These are phyloP conservation scores for Vanessa tameamea DNA, from an alignment of 1,140 invertebrate species.

Conservation along the genomic window DNA sequence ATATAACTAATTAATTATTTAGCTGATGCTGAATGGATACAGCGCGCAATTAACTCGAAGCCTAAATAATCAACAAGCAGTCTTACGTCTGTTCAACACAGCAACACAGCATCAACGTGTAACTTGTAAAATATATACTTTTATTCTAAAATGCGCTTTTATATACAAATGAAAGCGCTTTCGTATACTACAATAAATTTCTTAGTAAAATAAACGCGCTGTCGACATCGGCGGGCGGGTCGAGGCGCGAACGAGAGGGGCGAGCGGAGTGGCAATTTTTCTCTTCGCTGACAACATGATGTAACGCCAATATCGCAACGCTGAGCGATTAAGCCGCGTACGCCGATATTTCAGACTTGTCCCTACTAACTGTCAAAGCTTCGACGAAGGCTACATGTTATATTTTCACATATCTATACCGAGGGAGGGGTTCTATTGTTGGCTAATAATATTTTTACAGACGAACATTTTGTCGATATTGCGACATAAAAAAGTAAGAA, in stretches of 20 bases:
- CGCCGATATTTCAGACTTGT: conserved; percentile 78
- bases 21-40: too few relatives aligned
- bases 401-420: conserved; percentile 28
- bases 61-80: not conserved
- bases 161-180: conserved; percentile 60
- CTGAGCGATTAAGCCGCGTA: conserved; percentile 79
- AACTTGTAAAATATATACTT: not conserved
- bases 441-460: conserved; percentile 12
- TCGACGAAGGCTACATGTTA: conserved; percentile 33
- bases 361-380: conserved; percentile 78
- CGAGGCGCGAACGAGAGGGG: conserved; percentile 42
- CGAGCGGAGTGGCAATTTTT: conserved; percentile 74
- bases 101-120: not conserved
- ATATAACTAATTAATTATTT: not conserved
- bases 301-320: conserved; percentile 79
- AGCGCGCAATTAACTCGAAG: too few relatives aligned
- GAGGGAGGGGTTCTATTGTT: conserved; percentile 19
- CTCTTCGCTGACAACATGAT: conserved; percentile 79
- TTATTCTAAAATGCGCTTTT: conserved; percentile 8
- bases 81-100: not conserved
- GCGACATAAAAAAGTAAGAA: conserved; percentile 29
- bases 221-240: conserved; percentile 60
- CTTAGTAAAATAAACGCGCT: conserved; percentile 75
- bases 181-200: conserved; percentile 76
- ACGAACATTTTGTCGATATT: conserved; percentile 34